Evolutionary conservation across 2,888 invertebrate species (phyloP).

Genomic region (Ormyrus thymus): DNA sequence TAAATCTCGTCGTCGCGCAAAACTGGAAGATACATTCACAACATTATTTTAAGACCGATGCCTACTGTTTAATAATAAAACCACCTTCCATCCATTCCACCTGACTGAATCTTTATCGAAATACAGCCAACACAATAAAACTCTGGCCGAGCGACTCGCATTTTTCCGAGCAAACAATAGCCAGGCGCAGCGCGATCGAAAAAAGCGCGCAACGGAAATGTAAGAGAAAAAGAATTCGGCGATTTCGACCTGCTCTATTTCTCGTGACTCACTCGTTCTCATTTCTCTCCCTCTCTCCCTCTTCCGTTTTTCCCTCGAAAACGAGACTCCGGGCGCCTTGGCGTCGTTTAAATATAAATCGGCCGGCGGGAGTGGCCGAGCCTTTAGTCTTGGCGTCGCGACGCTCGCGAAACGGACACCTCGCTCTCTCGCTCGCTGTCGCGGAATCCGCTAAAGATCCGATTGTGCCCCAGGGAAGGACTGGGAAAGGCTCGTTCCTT

Average conservation of each 20-base stretch:
- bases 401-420: constrained; percentile 62
- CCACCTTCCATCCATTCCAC: no score
- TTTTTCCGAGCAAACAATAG: no score
- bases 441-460: no score
- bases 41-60: no score
- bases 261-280: constrained; percentile 32
- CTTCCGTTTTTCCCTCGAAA: constrained; percentile 18
- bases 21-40: no score
- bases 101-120: no score
- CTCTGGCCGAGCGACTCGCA: no score
- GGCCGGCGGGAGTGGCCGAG: constrained; percentile 65
- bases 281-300: constrained; percentile 5
- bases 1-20: no score
- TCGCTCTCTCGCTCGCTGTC: background rate
- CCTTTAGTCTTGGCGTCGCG: constrained; percentile 71
- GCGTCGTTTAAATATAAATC: constrained; percentile 72
- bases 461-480: no score
- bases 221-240: background rate
- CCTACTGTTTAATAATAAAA: no score
- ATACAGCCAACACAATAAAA: no score
- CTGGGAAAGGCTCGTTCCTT: no score
- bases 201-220: background rate
- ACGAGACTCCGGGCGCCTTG: constrained; percentile 59
- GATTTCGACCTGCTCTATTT: constrained; percentile 21
- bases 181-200: background rate